These are phyloP conservation scores for Sebastes diploproa DNA, from an alignment of 2,797 vertebrate genomes.

Conservation along the genomic window DNA sequence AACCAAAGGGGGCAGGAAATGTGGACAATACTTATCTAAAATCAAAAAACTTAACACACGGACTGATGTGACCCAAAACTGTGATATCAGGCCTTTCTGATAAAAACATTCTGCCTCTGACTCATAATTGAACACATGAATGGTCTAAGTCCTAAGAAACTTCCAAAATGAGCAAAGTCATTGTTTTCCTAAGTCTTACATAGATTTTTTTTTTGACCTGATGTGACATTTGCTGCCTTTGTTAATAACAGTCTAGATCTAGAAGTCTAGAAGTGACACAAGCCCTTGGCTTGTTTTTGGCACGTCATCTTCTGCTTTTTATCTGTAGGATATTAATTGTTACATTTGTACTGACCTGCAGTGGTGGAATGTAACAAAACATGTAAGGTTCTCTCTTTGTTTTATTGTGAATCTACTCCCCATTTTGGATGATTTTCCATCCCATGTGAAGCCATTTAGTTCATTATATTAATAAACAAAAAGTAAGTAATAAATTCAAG, in stretches of 20 bases:
- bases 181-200: neutral
- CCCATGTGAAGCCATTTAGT: neutral
- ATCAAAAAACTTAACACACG: neutral
- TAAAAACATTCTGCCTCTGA: neutral
- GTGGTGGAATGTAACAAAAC: neutral
- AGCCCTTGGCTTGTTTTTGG: no score
- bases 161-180: neutral
- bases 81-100: neutral
- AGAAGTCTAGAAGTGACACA: no score
- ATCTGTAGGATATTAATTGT: no score
- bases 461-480: neutral
- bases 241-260: neutral
- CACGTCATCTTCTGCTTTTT: no score
- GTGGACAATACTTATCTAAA: conserved; percentile 14
- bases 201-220: neutral
- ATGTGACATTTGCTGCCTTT: neutral
- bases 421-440: neutral
- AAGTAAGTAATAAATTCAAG: neutral
- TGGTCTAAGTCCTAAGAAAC: neutral
- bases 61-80: neutral
- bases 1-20: conserved; percentile 9
- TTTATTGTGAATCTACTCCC: neutral
- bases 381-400: neutral
- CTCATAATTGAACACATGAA: neutral
- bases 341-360: neutral